phyloP scores from a whole-genome alignment of 2,888 invertebrate genomes.

The Lasioglossum vierecki region DNA sequence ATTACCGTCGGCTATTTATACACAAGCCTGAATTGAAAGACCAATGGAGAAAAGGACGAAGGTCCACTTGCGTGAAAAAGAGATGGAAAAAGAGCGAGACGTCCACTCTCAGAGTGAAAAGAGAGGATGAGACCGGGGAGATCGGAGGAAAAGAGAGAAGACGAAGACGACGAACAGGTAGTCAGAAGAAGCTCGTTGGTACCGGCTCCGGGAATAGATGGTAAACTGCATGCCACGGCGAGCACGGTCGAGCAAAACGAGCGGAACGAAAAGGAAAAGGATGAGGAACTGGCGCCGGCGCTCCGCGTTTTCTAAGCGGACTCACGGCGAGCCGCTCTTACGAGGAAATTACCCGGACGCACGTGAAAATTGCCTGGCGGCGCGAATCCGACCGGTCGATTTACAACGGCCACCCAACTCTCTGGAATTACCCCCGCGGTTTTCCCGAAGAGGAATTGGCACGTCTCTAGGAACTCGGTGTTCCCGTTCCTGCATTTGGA shows the following conservation, averaged over 20 bases:
- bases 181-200: constrained; percentile 57
- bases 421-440: constrained; percentile 30
- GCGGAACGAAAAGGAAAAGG: constrained; percentile 69
- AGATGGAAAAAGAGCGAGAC: background rate
- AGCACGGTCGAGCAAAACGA: constrained; percentile 60
- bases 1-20: constrained; percentile 71
- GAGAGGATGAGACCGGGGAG: background rate
- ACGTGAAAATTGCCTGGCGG: constrained; percentile 75
- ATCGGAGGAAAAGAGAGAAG: background rate
- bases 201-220: constrained; percentile 58
- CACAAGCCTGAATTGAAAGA: background rate
- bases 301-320: constrained; percentile 70
- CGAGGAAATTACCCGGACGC: constrained; percentile 76
- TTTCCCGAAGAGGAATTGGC: constrained; percentile 11
- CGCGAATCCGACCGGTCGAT: constrained; percentile 50
- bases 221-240: constrained; percentile 54
- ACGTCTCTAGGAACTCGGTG: constrained; percentile 39
- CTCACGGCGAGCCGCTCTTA: constrained; percentile 59
- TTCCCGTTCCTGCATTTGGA: constrained; percentile 20
- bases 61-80: background rate
- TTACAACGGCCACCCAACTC: constrained; percentile 53
- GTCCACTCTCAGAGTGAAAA: background rate
- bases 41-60: background rate
- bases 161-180: constrained; percentile 15
- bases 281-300: constrained; percentile 76